Evolutionary conservation across 2,888 invertebrate species (phyloP), one percentile per base, ranked within the genome.

Genomic region (Mythimna lalbum): DNA sequence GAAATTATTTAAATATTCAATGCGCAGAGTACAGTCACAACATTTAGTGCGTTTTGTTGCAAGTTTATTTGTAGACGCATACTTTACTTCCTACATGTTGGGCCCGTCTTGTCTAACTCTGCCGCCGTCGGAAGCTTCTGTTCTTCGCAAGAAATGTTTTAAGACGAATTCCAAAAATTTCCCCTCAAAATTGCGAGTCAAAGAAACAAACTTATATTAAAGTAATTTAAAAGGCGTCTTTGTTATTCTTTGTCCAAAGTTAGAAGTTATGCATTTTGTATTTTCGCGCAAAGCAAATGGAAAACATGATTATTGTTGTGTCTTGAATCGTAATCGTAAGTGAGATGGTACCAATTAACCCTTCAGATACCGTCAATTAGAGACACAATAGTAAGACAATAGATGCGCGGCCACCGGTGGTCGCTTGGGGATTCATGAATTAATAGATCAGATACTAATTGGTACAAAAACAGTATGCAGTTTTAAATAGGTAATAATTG

Each of bases 151-250:
- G 92, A 93, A 94, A 93, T 92, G 91, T 90, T 93, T 92, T 92
- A 91, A 91, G 93, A 91, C 90, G 90, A 92, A 95, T 95, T 94
- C 94, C 93, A 86, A 93, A 94, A 93, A 93, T 94, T 91, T 91
- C 91, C 92, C 90, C 89, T 89, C 90, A 89, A 90, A 91, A 89
- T 92, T 88, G 90, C 90, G 89, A 93, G 92, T 93, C 92, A 90
- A 91, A 92, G 92, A 93, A 93, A 93, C 92, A 93, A 92, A 93
- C 89, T 93, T 93, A 90, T 92, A 92, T 91, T 92, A 92, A 93
- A 93, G 92, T 91, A 93, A 93, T 93, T 93, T 92, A 92, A 93
- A 93, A 92, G 87, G 90, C 90, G 88, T 90, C 93, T 93, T 93
- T 93, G 92, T 93, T 92, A 90, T 93, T 92, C 91, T 90, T 89